These are phyloP conservation scores for Amphipoea lucens DNA, from an alignment of 2,888 invertebrate species.

Conservation along the genomic window DNA sequence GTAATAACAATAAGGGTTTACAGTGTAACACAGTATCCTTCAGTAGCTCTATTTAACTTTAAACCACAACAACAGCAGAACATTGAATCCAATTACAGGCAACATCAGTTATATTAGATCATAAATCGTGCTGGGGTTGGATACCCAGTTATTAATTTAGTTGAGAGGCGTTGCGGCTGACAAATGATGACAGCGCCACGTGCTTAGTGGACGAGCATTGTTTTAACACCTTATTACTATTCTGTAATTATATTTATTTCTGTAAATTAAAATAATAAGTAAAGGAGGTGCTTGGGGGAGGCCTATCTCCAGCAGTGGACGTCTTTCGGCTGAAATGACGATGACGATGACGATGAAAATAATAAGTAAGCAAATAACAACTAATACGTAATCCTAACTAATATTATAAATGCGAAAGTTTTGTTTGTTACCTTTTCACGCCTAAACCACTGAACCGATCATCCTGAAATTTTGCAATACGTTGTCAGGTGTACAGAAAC, in stretches of 20 bases:
- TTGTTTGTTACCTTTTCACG: no score
- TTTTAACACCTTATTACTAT: conserved; percentile 30
- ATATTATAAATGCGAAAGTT: no score
- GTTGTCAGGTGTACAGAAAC: no score
- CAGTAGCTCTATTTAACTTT: not conserved
- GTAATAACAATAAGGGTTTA: not conserved
- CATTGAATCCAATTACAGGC: conserved; percentile 48
- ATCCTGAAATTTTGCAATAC: no score
- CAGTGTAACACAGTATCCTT: not conserved
- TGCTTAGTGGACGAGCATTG: conserved; percentile 55
- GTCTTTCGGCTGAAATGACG: no score
- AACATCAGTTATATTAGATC: conserved; percentile 63
- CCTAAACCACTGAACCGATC: no score
- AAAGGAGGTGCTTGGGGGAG: no score
- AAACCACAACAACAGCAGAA: conserved; percentile 13
- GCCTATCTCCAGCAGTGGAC: no score
- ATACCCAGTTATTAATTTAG: conserved; percentile 66
- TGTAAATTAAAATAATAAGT: no score
- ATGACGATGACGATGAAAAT: no score
- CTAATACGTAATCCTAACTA: no score
- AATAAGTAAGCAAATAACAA: no score
- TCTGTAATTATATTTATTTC: not conserved
- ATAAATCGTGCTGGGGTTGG: conserved; percentile 66
- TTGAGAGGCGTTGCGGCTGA: conserved; percentile 58
- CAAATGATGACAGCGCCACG: conserved; percentile 65